These are phyloP conservation scores for Paracentrotus lividus DNA, from an alignment of 53 echinoderm and acorn worm species.

Conservation along the genomic window DNA sequence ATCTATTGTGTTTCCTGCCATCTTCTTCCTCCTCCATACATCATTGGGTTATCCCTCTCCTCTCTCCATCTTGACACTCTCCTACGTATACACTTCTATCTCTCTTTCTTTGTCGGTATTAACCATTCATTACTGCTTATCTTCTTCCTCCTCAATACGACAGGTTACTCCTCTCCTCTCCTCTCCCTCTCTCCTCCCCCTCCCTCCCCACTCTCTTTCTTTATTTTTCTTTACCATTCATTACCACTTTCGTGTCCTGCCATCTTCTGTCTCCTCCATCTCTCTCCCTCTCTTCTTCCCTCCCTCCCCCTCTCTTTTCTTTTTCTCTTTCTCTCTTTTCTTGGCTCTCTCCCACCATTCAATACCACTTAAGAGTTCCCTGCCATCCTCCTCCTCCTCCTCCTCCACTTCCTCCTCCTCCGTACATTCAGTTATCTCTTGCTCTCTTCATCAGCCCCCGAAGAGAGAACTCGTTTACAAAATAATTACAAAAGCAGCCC, in stretches of 20 bases:
- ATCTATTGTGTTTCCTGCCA: background rate
- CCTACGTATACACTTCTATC: background rate
- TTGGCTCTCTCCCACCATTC: background rate
- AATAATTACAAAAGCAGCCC: conserved; percentile 59
- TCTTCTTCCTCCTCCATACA: background rate
- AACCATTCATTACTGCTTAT: background rate
- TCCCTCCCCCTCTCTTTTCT: background rate
- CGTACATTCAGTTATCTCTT: background rate
- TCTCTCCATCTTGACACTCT: too few species aligned
- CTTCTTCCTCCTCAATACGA: background rate
- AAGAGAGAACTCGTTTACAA: conserved; percentile 60
- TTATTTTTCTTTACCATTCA: background rate
- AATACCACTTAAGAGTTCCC: background rate
- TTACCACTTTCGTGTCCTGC: too few species aligned
- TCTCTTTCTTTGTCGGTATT: background rate
- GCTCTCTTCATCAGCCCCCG: background rate
- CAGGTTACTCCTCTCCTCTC: background rate
- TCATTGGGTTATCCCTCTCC: background rate
- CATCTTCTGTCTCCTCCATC: background rate
- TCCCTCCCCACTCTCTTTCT: background rate
- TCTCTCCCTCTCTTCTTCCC: background rate
- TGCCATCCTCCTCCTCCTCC: background rate
- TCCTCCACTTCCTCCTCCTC: background rate
- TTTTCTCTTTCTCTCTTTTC: background rate
- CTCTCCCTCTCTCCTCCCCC: background rate